These are phyloP conservation scores for Lordiphosa collinella DNA, from an alignment of 1,140 invertebrate genomes.

Conservation along the genomic window DNA sequence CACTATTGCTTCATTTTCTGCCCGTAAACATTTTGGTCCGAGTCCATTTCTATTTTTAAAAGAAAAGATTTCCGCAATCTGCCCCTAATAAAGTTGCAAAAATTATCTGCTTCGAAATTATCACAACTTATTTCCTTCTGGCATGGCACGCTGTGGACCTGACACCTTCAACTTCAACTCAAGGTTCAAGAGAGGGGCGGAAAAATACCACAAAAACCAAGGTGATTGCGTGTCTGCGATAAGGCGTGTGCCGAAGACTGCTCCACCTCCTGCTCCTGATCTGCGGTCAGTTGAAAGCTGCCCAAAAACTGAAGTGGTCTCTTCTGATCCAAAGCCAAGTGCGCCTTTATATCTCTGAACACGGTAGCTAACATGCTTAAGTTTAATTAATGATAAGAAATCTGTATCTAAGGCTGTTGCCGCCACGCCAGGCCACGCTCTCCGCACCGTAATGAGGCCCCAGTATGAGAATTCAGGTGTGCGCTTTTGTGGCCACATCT, in stretches of 20 bases:
- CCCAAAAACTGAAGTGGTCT: conserved; percentile 6
- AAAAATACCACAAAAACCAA: conserved; percentile 34
- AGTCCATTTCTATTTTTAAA: too few relatives aligned
- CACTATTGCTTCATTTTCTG: too few relatives aligned
- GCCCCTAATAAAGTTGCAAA: too few relatives aligned
- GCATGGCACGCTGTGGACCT: conserved; percentile 4
- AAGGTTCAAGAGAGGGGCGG: background rate
- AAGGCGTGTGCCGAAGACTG: conserved; percentile 61
- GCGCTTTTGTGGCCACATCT: conserved; percentile 28
- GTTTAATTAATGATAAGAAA: conserved; percentile 80
- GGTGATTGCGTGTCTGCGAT: conserved; percentile 66
- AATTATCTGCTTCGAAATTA: too few relatives aligned
- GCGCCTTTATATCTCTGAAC: conserved; percentile 67
- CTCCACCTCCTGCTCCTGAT: conserved; percentile 7
- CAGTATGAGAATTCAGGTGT: conserved; percentile 52
- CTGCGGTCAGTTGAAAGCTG: conserved; percentile 50
- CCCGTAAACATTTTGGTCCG: too few relatives aligned
- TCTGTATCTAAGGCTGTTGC: conserved; percentile 77
- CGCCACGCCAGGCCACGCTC: conserved; percentile 35
- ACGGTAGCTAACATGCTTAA: conserved; percentile 79
- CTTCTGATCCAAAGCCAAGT: conserved; percentile 29
- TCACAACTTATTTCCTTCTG: too few relatives aligned
- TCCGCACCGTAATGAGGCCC: conserved; percentile 37
- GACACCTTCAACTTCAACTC: conserved; percentile 16
- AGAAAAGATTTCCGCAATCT: too few relatives aligned